These are phyloP conservation scores for Telenomus remus DNA, from an alignment of 1,140 invertebrate genomes.

Conservation along the genomic window DNA sequence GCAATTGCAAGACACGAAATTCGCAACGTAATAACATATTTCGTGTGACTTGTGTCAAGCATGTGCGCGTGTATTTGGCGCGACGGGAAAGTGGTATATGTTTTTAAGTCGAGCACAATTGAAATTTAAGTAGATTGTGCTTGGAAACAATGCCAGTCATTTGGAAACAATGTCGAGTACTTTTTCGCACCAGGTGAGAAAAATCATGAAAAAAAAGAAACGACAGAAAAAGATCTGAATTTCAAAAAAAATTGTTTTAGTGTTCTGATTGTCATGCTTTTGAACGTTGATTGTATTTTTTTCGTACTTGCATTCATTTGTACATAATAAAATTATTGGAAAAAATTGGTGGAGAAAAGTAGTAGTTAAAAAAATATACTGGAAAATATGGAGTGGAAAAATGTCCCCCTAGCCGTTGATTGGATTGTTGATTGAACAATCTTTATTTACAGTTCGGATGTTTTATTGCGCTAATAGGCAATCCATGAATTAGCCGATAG, in stretches of 20 bases:
- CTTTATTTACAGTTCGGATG: conserved; percentile 1
- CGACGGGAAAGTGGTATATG: background rate
- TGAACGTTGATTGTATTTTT: too few species aligned
- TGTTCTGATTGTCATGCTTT: too few species aligned
- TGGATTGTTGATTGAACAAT: conserved; percentile 15
- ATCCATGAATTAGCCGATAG: conserved; percentile 27
- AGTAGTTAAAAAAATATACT: too few species aligned
- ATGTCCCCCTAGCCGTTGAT: too few species aligned
- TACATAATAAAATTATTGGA: too few species aligned
- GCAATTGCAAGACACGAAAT: conserved; percentile 50
- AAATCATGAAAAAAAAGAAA: conserved; percentile 18
- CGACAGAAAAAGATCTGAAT: too few species aligned
- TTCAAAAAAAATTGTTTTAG: too few species aligned
- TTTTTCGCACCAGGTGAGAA: too few species aligned
- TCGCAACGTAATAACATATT: conserved; percentile 38
- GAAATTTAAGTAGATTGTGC: conserved; percentile 9
- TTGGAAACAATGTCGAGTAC: too few species aligned
- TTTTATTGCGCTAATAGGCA: conserved; percentile 13
- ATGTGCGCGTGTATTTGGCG: background rate
- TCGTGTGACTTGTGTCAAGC: conserved; percentile 9
- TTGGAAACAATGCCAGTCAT: background rate
- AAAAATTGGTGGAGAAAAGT: too few species aligned
- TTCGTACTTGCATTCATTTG: too few species aligned
- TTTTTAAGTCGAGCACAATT: background rate
- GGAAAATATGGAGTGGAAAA: too few species aligned